A percentile compares a stretch with the other conserved stretches of the same genome.
These are phyloP conservation scores for Prunella fulvescens DNA, from an alignment of 2,113 vertebrate species.

Conservation along the genomic window DNA sequence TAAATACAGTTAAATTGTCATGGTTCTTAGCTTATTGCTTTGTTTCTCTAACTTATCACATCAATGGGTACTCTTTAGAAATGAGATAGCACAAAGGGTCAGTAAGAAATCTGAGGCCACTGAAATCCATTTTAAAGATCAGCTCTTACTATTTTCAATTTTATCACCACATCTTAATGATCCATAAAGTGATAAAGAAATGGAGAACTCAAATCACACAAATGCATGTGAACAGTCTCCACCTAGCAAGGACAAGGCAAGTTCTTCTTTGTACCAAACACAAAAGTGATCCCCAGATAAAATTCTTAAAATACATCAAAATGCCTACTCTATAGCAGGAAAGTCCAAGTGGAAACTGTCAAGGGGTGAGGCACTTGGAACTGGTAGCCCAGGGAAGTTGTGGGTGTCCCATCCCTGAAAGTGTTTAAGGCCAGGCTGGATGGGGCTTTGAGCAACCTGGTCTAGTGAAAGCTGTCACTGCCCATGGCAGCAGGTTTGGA, in stretches of 20 bases:
- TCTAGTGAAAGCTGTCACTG: background rate
- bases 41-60: background rate
- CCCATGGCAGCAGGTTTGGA: background rate
- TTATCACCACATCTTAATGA: background rate
- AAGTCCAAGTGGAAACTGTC: background rate
- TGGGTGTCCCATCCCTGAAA: background rate
- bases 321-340: background rate
- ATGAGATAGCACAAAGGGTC: background rate
- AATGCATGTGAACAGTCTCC: background rate
- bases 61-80: background rate
- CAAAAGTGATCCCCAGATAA: background rate
- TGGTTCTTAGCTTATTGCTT: background rate
- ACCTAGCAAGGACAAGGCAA: background rate
- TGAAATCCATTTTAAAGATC: background rate
- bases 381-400: background rate
- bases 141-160: background rate
- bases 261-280: background rate
- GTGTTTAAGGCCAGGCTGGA: background rate
- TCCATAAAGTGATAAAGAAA: background rate
- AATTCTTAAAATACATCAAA: background rate
- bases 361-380: background rate
- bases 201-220: background rate
- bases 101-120: background rate
- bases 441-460: background rate
- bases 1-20: slow-evolving; percentile 6